phyloP scores from a whole-genome alignment of 2,113 vertebrate species.

The Odocoileus virginianus region DNA sequence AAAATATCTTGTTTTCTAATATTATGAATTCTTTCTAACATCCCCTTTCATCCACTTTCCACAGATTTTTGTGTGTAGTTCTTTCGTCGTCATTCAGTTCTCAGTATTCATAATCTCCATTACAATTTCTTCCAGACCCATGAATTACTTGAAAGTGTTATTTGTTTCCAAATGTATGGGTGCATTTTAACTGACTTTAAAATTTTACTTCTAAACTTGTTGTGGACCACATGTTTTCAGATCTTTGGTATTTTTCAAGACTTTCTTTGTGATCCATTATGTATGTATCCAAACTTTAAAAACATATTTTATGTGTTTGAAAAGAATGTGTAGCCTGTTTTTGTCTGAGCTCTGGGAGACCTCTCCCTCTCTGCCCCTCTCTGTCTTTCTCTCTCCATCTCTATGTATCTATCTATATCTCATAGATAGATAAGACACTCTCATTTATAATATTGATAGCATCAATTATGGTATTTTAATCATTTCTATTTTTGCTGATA shows the following conservation, averaged over 20 bases:
- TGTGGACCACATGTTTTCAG: neutral
- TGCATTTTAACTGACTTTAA: constrained; percentile 25
- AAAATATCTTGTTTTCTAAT: neutral
- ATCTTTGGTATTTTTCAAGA: constrained; percentile 8
- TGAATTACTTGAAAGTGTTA: constrained; percentile 25
- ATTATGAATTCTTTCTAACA: neutral
- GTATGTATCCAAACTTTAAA: neutral
- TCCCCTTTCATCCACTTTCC: neutral
- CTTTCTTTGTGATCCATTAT: neutral
- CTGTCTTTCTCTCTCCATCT: neutral
- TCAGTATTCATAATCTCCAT: constrained; percentile 2
- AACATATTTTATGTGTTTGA: neutral
- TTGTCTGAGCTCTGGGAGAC: neutral
- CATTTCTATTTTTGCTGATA: neutral
- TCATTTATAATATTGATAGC: neutral
- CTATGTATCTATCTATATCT: too few species aligned
- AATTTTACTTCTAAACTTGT: constrained; percentile 2
- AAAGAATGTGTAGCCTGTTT: neutral
- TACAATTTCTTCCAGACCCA: constrained; percentile 4
- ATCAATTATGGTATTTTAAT: neutral
- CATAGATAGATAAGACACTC: neutral
- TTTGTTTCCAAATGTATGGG: constrained; percentile 22
- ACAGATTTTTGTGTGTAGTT: neutral
- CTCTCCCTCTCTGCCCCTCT: too few species aligned
- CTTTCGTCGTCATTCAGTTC: neutral